These are phyloP conservation scores for Chaetophractus vellerosus DNA, from an alignment of 2,797 vertebrate genomes.

Conservation along the genomic window DNA sequence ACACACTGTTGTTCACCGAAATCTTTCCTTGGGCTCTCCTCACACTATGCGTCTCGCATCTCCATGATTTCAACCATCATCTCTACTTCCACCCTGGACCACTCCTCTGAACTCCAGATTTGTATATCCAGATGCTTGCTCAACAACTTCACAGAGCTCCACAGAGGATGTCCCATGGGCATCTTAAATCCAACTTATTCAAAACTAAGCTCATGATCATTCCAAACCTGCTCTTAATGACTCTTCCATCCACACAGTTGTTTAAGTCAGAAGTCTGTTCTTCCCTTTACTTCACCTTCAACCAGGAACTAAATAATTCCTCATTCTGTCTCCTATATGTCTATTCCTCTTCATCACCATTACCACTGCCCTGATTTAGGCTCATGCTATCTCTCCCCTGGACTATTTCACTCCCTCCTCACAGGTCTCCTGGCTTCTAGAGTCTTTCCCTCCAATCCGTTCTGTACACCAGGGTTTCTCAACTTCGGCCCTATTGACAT, in stretches of 20 bases:
- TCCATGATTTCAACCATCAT: not conserved
- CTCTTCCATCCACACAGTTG: conserved; percentile 66
- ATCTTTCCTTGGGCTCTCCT: conserved; percentile 16
- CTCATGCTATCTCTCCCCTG: not conserved
- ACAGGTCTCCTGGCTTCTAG: not conserved
- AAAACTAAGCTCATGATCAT: conserved; percentile 67
- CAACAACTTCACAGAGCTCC: conserved; percentile 25
- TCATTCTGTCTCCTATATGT: conserved; percentile 55
- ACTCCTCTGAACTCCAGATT: conserved; percentile 47
- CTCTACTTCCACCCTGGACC: conserved; percentile 74
- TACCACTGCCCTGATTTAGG: not conserved
- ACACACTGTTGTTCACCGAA: conserved; percentile 16
- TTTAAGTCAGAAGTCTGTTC: conserved; percentile 71
- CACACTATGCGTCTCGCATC: conserved; percentile 40
- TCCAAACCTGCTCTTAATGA: conserved; percentile 75
- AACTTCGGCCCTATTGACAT: not conserved
- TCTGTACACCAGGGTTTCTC: conserved; percentile 32
- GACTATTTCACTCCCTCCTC: conserved; percentile 32
- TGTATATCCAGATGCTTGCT: conserved; percentile 70
- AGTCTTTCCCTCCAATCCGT: not conserved
- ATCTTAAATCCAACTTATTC: conserved; percentile 71
- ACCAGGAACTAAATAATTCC: conserved; percentile 60
- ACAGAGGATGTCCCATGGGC: conserved; percentile 67
- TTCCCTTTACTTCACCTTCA: conserved; percentile 68
- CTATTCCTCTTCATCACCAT: conserved; percentile 48